Conservation (phyloP, 2,797 vertebrate species). For the Cephalopachus bancanus region DNA sequence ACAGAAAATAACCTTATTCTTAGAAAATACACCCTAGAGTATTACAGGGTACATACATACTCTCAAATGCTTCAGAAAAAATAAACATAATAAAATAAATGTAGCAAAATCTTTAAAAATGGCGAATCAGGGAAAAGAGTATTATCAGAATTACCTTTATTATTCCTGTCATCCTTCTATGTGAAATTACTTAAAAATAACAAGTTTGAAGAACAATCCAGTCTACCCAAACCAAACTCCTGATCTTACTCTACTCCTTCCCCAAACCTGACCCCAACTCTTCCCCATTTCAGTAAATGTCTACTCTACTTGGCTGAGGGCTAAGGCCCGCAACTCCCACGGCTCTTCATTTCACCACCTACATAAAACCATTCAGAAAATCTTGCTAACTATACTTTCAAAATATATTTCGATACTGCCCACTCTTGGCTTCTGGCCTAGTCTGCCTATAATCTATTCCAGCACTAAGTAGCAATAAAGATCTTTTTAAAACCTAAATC, state of each 20-base stretch:
- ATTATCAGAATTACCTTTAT: not conserved
- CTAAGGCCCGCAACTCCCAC: not conserved
- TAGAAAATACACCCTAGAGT: not conserved
- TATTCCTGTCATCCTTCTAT: not conserved
- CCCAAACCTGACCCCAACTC: not conserved
- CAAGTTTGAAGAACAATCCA: not conserved
- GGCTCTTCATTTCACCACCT: not conserved
- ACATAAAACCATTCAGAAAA: not conserved
- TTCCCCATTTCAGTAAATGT: not conserved
- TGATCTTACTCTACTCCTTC: not conserved
- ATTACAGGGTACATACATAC: not conserved
- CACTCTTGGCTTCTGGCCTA: not conserved
- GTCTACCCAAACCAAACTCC: not conserved
- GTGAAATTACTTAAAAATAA: not conserved
- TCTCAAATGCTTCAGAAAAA: not conserved
- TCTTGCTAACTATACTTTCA: not conserved
- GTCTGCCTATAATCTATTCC: not conserved
- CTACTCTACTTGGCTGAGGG: not conserved
- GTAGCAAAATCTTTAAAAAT: not conserved
- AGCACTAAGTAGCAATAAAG: not conserved
- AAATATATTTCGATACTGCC: not conserved
- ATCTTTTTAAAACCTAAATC: conserved; percentile 16
- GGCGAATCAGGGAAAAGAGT: not conserved
- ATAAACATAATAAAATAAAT: not conserved
- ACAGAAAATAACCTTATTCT: not conserved